phyloP scores from a whole-genome alignment of 2,888 invertebrate genomes.

The Priocnemis perturbator region DNA sequence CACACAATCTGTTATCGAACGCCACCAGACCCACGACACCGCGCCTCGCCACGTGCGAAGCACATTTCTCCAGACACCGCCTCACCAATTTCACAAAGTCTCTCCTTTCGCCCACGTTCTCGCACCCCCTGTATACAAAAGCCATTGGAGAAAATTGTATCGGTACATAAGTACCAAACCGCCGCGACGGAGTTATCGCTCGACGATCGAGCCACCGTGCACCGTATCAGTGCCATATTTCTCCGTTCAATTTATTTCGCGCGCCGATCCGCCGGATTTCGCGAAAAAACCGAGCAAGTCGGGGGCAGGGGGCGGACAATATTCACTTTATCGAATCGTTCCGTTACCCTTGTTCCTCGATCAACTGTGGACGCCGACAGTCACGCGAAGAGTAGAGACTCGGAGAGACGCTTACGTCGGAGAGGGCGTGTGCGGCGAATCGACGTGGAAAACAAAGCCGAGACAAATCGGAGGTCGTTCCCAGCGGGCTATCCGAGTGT shows the following conservation, averaged over 20 bases:
- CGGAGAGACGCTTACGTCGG: neutral
- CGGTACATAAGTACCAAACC: too few species aligned
- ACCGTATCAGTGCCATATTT: slow-evolving; percentile 4
- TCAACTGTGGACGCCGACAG: slow-evolving; percentile 25
- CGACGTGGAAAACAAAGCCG: slow-evolving; percentile 35
- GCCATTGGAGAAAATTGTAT: too few species aligned
- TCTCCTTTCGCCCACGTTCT: too few species aligned
- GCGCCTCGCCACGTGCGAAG: too few species aligned
- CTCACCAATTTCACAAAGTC: too few species aligned
- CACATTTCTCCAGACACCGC: too few species aligned
- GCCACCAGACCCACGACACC: too few species aligned
- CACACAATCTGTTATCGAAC: too few species aligned
- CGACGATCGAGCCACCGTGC: neutral
- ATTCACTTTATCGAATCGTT: too few species aligned
- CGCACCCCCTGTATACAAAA: too few species aligned
- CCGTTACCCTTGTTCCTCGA: slow-evolving; percentile 13
- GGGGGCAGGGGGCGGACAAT: neutral
- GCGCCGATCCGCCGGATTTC: too few species aligned
- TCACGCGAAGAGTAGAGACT: neutral
- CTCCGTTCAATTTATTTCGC: slow-evolving; percentile 17
- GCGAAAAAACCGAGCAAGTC: neutral
- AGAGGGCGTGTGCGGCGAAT: neutral
- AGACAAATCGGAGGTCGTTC: slow-evolving; percentile 46
- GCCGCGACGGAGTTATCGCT: too few species aligned
- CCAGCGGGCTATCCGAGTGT: slow-evolving; percentile 18